Evolutionary conservation across 2,888 invertebrate species (phyloP), one percentile per base, ranked within the genome.

Genomic region (Blera fallax): DNA sequence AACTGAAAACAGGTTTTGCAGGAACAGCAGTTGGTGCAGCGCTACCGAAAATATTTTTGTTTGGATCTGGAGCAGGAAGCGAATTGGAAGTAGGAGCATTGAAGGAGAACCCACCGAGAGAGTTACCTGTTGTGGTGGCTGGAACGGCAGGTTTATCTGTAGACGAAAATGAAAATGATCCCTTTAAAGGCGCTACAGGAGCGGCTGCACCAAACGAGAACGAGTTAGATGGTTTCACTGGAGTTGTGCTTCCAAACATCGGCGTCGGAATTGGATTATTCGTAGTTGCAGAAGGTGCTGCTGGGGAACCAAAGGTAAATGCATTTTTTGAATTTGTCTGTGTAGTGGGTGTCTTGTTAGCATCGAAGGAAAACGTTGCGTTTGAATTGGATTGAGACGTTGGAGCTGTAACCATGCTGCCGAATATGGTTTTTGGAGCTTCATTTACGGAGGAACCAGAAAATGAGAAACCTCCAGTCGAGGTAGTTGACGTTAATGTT

Each of bases 1-100:
- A 90, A n/a, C 58, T 87, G 88, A 89, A 29, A 72, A 67, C 69
- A 87, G 89, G 56, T 69, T 89, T 79, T 67, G 80, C 14, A 6
- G 65, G 73, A 60, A 27, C 74, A 62, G 87, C 8, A 16, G 58
- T 3, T 2, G 65, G 32, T 14, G 50, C 80, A 0, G 29, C 69
- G 6, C 48, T 37, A 14, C 87, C 87, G 79, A 90, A 89, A 3
- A 88, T 58, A 50, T 87, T 88, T 34, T 76, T 70, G 6, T 32
- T 73, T 4, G 60, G 1, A 1, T 88, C 21, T 4, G 87, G 69
- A 14, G 27, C 81, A 64, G 83, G 8, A 29, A 24, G 6, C 5
- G 70, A 69, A 18, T 18, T 87, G 52, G 78, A 14, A 29, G 52
- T 32, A 5, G 72, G 76, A 7, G 76, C 62, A 11, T 58, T 64